These are phyloP conservation scores for Lathamus discolor DNA, from an alignment of 2,113 vertebrate genomes.

Conservation along the genomic window DNA sequence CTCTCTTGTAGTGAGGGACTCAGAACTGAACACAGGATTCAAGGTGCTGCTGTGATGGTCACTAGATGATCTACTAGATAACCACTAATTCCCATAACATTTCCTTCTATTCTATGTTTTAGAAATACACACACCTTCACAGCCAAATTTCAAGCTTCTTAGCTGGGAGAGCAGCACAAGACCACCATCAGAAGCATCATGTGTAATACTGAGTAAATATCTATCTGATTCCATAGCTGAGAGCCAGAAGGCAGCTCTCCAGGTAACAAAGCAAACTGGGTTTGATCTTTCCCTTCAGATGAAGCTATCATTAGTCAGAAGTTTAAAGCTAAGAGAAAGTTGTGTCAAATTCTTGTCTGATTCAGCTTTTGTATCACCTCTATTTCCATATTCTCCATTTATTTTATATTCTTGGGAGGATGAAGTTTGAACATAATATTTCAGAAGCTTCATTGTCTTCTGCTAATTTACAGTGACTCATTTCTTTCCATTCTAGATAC, in stretches of 20 bases:
- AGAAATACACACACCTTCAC: too few relatives aligned
- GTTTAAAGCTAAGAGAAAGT: not conserved
- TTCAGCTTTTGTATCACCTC: conserved; percentile 13
- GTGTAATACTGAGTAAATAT: too few relatives aligned
- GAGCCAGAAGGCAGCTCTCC: not conserved
- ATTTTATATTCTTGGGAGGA: not conserved
- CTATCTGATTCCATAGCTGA: rapidly evolving
- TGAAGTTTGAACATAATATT: conserved; percentile 45
- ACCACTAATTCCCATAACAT: too few relatives aligned
- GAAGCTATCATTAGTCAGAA: not conserved
- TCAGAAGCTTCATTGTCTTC: conserved; percentile 37
- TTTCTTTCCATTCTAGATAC: conserved; percentile 1
- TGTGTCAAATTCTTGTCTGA: not conserved
- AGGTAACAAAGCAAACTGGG: not conserved
- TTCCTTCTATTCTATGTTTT: not conserved
- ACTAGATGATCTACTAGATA: not conserved
- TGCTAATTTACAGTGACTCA: conserved; percentile 50
- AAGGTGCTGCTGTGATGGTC: not conserved
- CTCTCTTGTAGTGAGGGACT: not conserved
- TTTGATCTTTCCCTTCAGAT: not conserved
- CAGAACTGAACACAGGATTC: not conserved
- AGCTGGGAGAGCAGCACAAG: not conserved
- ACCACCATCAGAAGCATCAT: not conserved
- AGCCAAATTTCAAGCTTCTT: not conserved
- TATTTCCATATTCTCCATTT: conserved; percentile 26